A percentile compares a stretch with the other conserved stretches of the same genome.
Evolutionary conservation across 1,140 invertebrate genomes (phyloP).

Genomic region (Papilio xuthus): DNA sequence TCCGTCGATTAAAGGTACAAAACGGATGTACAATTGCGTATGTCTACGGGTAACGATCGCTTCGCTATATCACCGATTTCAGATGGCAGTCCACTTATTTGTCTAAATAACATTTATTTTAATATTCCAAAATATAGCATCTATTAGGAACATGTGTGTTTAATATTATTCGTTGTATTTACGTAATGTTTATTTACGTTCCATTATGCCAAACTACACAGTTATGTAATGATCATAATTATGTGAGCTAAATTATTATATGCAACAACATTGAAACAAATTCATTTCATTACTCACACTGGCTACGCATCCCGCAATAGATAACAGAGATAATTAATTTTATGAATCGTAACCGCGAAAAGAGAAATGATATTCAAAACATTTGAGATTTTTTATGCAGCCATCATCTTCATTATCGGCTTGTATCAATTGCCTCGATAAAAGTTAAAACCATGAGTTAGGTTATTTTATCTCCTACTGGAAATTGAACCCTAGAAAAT

Average conservation of each 20-base stretch:
- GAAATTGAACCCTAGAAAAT: too few species aligned
- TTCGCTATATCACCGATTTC: too few species aligned
- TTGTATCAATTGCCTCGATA: not conserved
- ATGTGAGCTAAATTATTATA: not conserved
- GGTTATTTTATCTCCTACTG: too few species aligned
- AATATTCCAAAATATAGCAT: not conserved
- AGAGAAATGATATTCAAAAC: not conserved
- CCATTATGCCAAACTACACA: not conserved
- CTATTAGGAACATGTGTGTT: not conserved
- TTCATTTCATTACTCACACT: not conserved
- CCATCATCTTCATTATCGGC: not conserved
- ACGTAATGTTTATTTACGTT: not conserved
- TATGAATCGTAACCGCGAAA: not conserved
- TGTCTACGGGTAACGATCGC: too few species aligned
- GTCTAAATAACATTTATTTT: too few species aligned
- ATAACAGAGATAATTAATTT: not conserved
- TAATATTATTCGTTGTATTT: not conserved
- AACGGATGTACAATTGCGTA: too few species aligned
- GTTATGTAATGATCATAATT: conserved; percentile 13
- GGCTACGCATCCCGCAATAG: not conserved
- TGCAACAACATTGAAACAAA: not conserved
- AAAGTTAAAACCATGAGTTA: too few species aligned
- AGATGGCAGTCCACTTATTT: too few species aligned
- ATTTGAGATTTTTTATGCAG: not conserved
- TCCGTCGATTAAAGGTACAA: too few species aligned